Evolutionary conservation across 2,113 vertebrate species (phyloP), one percentile per base, ranked within the genome.

Genomic region (Xenopus laevis): DNA sequence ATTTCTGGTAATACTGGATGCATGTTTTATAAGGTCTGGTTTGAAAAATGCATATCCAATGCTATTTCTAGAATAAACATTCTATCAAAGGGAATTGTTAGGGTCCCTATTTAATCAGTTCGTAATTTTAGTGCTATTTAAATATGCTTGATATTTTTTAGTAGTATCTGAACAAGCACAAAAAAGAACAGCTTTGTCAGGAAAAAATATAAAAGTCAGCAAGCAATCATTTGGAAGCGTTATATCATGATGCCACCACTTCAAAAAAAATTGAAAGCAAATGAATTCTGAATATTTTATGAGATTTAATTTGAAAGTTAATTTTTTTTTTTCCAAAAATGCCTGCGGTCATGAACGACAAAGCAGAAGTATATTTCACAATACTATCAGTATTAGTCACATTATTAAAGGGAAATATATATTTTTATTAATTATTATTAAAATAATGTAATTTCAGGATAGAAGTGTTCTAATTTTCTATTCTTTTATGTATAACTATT

Each of bases 261-360:
- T 45, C 55, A 63, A 70, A 71, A 62, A 57, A 23, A 45, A 12
- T 17, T 23, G 50, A 65, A 57, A 65, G 62, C 20, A 73, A 73
- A 73, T 73, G 23, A 64, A 72, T 72, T 72, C 40, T 73, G 62
- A 73, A 73, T 73, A 65, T 73, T 73, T 73, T 15, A 73, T 73
- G 52, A 73, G 71, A 73, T 33, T 20, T 73, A 65, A 65, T 73
- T 65, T 68, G 27, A 20, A 58, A 65, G 50, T 23, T 40, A 63
- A 33, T 73, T 65, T 40, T 40, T 40, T 73, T 73, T 44, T 62
- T 10, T 73, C 65, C 61, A 58, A 73, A 73, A 57, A 57, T 73
- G 18, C 50, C 45, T 12, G 13, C 10, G 57, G 50, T 57, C 63
- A 58, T 63, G 15, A 45, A 73, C 62, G 63, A 57, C 30, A 40